Conservation (phyloP, 2,113 vertebrate genomes). For the Corvus hawaiiensis region DNA sequence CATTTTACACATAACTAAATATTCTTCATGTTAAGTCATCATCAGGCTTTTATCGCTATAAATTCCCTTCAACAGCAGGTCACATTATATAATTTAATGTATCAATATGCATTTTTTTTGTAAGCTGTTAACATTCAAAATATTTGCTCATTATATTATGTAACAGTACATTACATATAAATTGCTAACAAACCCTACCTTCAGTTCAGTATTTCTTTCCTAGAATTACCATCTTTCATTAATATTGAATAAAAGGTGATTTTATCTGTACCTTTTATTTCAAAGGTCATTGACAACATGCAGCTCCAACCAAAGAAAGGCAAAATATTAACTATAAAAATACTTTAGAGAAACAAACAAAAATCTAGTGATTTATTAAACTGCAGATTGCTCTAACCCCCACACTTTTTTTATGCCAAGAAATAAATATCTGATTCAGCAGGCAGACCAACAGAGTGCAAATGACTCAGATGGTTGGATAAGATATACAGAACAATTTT, state of each 20-base stretch:
- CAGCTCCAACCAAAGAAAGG: background rate
- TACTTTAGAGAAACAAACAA: background rate
- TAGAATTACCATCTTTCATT: background rate
- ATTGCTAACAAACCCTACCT: background rate
- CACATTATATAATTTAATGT: background rate
- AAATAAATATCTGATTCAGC: slow-evolving; percentile 23
- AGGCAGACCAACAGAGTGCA: background rate
- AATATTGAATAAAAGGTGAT: background rate
- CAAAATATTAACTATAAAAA: background rate
- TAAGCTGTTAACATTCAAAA: background rate
- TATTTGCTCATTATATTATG: background rate
- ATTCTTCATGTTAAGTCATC: background rate
- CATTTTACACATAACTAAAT: background rate
- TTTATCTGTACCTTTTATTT: background rate
- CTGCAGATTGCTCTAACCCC: background rate
- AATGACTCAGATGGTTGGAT: background rate
- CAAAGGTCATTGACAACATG: background rate
- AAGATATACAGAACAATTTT: background rate
- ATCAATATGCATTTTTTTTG: background rate
- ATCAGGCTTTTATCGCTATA: background rate
- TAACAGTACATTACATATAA: background rate
- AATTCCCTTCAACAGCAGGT: background rate
- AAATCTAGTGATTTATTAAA: background rate
- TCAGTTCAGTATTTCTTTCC: background rate
- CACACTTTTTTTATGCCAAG: background rate